These are phyloP conservation scores for Rotaria socialis DNA, from an alignment of 2,888 invertebrate genomes.

Conservation along the genomic window DNA sequence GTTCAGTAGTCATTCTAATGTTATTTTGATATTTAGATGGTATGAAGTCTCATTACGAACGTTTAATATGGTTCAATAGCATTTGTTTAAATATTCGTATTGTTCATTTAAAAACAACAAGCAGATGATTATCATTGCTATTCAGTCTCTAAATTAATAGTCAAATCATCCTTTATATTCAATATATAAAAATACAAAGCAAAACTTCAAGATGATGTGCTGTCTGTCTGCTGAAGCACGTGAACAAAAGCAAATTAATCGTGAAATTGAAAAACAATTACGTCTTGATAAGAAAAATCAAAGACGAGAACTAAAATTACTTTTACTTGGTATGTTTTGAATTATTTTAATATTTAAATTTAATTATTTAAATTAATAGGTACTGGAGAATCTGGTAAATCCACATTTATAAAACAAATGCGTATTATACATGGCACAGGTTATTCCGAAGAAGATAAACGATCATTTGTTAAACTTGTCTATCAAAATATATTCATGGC, in stretches of 20 bases:
- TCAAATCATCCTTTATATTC: not conserved
- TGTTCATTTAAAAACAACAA: not conserved
- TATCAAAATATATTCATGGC: slow-evolving; percentile 99
- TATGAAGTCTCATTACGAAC: slow-evolving; percentile 12
- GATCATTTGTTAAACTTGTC: slow-evolving; percentile 94
- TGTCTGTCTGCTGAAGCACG: slow-evolving; percentile 99
- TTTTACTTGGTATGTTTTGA: slow-evolving; percentile 67
- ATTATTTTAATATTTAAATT: no score
- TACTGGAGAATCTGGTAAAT: slow-evolving; percentile 98
- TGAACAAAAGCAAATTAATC: slow-evolving; percentile 99
- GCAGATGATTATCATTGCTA: not conserved
- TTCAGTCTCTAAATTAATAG: slow-evolving; percentile 11
- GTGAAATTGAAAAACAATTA: slow-evolving; percentile 99
- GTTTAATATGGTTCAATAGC: not conserved
- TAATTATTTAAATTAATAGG: slow-evolving; percentile 60
- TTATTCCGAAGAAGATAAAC: slow-evolving; percentile 97
- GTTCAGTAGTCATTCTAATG: slow-evolving; percentile 26
- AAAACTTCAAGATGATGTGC: slow-evolving; percentile 63
- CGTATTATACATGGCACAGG: slow-evolving; percentile 98
- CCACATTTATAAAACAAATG: slow-evolving; percentile 99
- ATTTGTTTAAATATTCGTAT: not conserved
- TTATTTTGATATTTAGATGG: slow-evolving; percentile 10
- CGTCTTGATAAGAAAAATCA: slow-evolving; percentile 99
- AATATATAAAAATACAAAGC: not conserved
- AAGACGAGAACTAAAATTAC: slow-evolving; percentile 83